Evolutionary conservation across 2,888 invertebrate genomes (phyloP), one percentile per base, ranked within the genome.

Genomic region (Imbricaverruca yamaguchii): DNA sequence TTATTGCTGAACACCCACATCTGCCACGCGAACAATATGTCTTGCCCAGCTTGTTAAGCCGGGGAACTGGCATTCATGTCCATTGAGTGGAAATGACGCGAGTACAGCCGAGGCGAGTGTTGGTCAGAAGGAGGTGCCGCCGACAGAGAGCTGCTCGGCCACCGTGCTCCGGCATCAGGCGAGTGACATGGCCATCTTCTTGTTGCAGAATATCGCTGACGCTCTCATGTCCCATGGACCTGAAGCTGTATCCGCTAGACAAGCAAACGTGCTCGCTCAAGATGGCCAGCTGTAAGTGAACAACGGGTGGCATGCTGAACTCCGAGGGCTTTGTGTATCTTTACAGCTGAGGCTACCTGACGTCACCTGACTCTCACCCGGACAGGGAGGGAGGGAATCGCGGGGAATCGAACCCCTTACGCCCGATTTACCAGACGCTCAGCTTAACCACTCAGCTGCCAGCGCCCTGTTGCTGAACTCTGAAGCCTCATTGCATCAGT

Each of bases 201-300:
- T 80, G 61, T 85, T 86, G 83, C 85, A 95, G 98, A 88, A 94
- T 98, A 88, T 97, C 98, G 67, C 90, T 98, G 86, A 96, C 97
- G 81, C 91, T 98, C 85, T 95, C 97, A 81, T 98, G 98, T 87
- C 97, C 97, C 83, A 98, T 98, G 98, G 95, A 97, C 88, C 90
- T 98, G 85, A 96, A 97, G 89, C 91, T 97, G 84, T 98, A 98
- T 89, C 98, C 98, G 11, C 89, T 98, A 88, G 98, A 98, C 89
- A 93, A 94, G 86, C 98, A 98, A 90, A 92, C 93, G 83, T 98
- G 98, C 89, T 95, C 96, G 81, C 91, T 98, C 84, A 91, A 95
- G 86, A 96, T 98, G 94, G 97, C 97, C 85, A 97, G 97, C 88
- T 98, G 97, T 97, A 89, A 95, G 97, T 94, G 81, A 39, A 39